Base-by-base conservation (phyloP, 2,888 invertebrate genomes). In the Octonoba sinensis region DNA sequence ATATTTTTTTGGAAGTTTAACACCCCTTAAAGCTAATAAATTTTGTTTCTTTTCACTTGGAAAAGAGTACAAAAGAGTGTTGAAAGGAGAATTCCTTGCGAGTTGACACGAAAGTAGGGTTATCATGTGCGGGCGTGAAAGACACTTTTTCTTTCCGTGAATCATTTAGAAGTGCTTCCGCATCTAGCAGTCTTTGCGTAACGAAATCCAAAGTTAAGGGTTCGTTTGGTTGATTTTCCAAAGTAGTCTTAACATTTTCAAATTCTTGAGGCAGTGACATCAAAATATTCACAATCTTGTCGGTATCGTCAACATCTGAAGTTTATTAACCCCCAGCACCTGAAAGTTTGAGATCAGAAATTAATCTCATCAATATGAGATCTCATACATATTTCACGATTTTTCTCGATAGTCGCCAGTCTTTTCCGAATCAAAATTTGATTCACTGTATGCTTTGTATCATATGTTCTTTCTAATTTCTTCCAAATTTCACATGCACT, bases 181-280 rank as follows among this genome's bases (percentile, higher is more conserved):
- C 12, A 27, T 3, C 15, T n/a, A 62, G 4, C 0, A 62, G 16
- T 36, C 36, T 24, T 16, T 44, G 62, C 12, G 62, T 36, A n/a
- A 62, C 62, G 44, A 62, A 62, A 36, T 62, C 62, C 13, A 62
- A 36, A n/a, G 27, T 24, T 27, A 62, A 0, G 44, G 16, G 27
- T 16, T 36, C 36, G 1, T 36, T 36, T 11, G 27, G 44, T 36
- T 62, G 62, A n/a, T 62, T 62, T n/a, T 62, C 62, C 13, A 65
- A 47, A 13, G 65, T 47, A 65, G 44, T 18, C 18, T 65, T 65
- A 46, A 47, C 18, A 18, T 15, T 3, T 47, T 47, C 65, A 47
- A 44, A 65, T 18, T 65, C 65, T 20, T 65, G 65, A 47, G 65
- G 65, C n/a, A 65, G 47, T 20, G 11, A 65, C 65, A 65, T 65